These are phyloP conservation scores for Rhinoderma darwinii DNA, from an alignment of 2,113 vertebrate species.

Conservation along the genomic window DNA sequence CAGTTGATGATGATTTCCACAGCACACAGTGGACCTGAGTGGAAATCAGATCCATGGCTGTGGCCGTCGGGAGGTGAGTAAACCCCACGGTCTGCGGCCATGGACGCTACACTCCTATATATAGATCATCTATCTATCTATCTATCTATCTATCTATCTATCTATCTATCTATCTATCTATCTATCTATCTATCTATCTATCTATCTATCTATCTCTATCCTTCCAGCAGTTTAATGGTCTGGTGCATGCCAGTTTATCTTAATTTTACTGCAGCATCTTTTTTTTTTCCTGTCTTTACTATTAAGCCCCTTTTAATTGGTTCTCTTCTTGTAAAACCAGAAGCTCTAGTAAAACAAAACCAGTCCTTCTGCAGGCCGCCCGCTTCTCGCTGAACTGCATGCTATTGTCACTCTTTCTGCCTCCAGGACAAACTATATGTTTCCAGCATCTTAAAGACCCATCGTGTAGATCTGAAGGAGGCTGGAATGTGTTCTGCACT, in stretches of 20 bases:
- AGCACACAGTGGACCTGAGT: too few species aligned
- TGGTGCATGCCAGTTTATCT: neutral
- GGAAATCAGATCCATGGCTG: too few species aligned
- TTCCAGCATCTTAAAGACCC: conserved; percentile 36
- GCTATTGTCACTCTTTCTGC: conserved; percentile 24
- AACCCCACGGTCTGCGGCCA: too few species aligned
- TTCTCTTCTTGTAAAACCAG: conserved; percentile 28
- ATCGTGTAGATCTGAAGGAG: neutral
- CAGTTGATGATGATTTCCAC: too few species aligned
- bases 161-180: neutral
- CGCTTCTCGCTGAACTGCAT: neutral
- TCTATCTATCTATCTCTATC: neutral
- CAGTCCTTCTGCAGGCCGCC: neutral
- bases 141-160: neutral
- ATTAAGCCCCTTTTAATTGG: neutral
- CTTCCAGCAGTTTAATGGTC: neutral
- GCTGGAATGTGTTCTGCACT: neutral
- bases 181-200: neutral
- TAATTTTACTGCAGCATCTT: neutral
- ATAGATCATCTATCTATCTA: neutral
- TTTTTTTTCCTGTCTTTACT: neutral
- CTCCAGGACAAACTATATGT: conserved; percentile 36
- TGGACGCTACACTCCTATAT: too few species aligned
- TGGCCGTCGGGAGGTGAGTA: too few species aligned
- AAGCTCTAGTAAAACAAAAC: conserved; percentile 33